These are phyloP conservation scores for Conus betulinus DNA, from an alignment of 1,140 invertebrate species.

Conservation along the genomic window DNA sequence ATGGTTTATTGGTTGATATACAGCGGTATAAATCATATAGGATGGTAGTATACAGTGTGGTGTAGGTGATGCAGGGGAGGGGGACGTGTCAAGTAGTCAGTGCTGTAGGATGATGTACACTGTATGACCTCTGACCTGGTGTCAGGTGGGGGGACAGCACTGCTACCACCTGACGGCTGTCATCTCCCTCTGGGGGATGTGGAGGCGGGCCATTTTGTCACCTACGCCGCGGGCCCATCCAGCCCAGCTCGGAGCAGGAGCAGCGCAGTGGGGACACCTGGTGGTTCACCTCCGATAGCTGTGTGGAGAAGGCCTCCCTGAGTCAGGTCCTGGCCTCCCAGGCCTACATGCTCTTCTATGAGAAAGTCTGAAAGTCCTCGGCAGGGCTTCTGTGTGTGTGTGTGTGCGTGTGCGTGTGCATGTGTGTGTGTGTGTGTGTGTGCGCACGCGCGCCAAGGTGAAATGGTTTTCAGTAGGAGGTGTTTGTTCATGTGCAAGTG, in stretches of 20 bases:
- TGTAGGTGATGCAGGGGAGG: background rate
- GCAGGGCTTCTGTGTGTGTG: background rate
- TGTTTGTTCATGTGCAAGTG: background rate
- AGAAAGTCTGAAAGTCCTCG: conserved; percentile 62
- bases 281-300: conserved; percentile 76
- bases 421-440: background rate
- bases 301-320: conserved; percentile 70
- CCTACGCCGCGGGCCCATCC: conserved; percentile 84
- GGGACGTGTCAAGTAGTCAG: background rate
- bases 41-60: background rate
- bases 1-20: no score
- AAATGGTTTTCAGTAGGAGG: no score
- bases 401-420: background rate
- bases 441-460: background rate
- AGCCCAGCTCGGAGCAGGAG: conserved; percentile 35
- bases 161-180: conserved; percentile 87
- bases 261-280: conserved; percentile 70
- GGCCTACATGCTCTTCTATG: conserved; percentile 79
- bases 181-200: conserved; percentile 90
- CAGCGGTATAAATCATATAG: no score
- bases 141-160: conserved; percentile 37
- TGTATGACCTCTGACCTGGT: background rate
- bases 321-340: conserved; percentile 73
- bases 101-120: background rate
- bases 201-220: conserved; percentile 93